These are phyloP conservation scores for Nysson spinosus DNA, from an alignment of 2,888 invertebrate genomes.

Conservation along the genomic window DNA sequence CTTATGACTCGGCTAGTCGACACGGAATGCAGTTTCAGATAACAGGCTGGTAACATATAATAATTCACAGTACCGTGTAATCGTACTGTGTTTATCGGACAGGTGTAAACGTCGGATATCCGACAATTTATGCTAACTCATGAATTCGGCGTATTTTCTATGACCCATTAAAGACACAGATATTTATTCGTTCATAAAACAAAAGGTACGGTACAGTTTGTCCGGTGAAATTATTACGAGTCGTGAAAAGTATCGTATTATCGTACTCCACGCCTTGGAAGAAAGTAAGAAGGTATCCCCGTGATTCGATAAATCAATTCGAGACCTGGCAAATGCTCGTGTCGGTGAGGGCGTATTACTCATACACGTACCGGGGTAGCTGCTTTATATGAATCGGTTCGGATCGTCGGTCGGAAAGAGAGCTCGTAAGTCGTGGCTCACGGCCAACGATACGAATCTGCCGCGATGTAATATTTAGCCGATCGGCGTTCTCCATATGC, in stretches of 20 bases:
- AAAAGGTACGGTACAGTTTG: background rate
- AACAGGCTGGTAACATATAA: conserved; percentile 39
- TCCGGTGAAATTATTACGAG: background rate
- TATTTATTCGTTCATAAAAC: background rate
- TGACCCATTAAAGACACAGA: background rate
- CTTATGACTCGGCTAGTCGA: conserved; percentile 16
- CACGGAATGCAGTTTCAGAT: conserved; percentile 28
- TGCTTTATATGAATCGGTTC: conserved; percentile 50
- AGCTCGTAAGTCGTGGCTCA: conserved; percentile 57
- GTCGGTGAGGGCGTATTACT: conserved; percentile 35
- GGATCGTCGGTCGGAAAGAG: conserved; percentile 46
- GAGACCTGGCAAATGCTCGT: conserved; percentile 45
- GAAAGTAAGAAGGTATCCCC: conserved; percentile 26
- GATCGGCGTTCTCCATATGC: conserved; percentile 67
- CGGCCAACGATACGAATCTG: conserved; percentile 63
- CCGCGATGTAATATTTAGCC: conserved; percentile 66
- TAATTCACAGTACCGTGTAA: conserved; percentile 38
- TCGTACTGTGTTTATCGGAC: conserved; percentile 32
- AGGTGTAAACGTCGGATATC: conserved; percentile 38
- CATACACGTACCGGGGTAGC: conserved; percentile 16
- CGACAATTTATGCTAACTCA: conserved; percentile 36
- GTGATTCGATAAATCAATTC: conserved; percentile 49
- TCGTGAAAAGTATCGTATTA: conserved; percentile 30
- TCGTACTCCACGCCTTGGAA: conserved; percentile 28
- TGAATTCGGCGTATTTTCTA: background rate